Evolutionary conservation across 2,113 vertebrate species (phyloP).

Genomic region (Spilogale gracilis): DNA sequence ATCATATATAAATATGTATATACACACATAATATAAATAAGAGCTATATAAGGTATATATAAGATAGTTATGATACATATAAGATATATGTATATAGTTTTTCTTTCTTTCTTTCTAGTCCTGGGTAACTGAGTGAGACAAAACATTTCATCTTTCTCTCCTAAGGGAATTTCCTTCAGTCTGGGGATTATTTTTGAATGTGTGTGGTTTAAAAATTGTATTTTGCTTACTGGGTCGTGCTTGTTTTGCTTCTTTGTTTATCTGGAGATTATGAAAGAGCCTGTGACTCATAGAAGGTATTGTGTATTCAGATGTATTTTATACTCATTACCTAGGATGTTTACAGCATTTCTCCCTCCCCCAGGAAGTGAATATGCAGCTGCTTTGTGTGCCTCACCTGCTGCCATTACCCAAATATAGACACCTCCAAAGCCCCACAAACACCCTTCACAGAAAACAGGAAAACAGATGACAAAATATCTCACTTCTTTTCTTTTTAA

Average conservation of each 20-base stretch:
- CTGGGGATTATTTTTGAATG: constrained; percentile 34
- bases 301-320: not conserved
- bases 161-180: constrained; percentile 32
- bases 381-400: constrained; percentile 32
- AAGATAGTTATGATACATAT: not conserved
- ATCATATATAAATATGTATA: too few species aligned
- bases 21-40: not conserved
- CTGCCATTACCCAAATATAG: not conserved
- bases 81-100: not conserved
- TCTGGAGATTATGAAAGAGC: not conserved
- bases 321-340: not conserved
- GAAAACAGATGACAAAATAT: not conserved
- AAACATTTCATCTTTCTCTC: constrained; percentile 25
- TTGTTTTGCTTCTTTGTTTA: constrained; percentile 4
- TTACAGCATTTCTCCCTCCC: not conserved
- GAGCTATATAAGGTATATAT: not conserved
- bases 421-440: not conserved
- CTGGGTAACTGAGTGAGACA: not conserved
- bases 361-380: not conserved
- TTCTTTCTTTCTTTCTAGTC: not conserved
- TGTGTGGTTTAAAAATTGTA: not conserved
- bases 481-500: constrained; percentile 1
- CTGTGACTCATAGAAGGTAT: constrained; percentile 37
- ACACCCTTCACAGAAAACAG: not conserved
- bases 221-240: not conserved